phyloP scores from a whole-genome alignment of 2,797 vertebrate species.

The Urocyon cinereoargenteus region DNA sequence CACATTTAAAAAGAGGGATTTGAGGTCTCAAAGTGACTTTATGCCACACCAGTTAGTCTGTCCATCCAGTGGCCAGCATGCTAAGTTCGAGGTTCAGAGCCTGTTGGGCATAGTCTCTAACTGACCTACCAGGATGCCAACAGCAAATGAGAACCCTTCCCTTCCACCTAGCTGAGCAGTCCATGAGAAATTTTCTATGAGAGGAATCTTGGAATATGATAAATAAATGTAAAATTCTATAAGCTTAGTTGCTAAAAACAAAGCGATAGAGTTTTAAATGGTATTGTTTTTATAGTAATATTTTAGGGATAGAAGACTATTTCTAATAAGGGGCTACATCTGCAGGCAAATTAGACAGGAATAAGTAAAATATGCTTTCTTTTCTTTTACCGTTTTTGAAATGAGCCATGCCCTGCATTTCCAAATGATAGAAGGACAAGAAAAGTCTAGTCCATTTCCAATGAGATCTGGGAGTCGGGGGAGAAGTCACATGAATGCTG shows the following conservation, averaged over 20 bases:
- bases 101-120: not conserved
- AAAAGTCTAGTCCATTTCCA: not conserved
- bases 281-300: not conserved
- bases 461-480: not conserved
- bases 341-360: not conserved
- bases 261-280: not conserved
- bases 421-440: not conserved
- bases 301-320: not conserved
- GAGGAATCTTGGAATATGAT: not conserved
- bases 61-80: not conserved
- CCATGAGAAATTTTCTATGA: not conserved
- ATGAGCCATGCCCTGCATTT: not conserved
- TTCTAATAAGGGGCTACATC: not conserved
- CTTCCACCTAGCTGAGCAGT: not conserved
- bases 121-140: not conserved
- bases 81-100: not conserved
- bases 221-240: not conserved
- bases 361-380: not conserved
- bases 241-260: not conserved
- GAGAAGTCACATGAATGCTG: not conserved
- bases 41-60: not conserved
- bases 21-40: not conserved
- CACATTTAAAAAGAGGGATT: not conserved
- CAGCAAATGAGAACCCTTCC: not conserved
- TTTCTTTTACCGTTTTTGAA: conserved; percentile 6